These are phyloP conservation scores for Eupithecia centaureata DNA, from an alignment of 2,888 invertebrate genomes.

Conservation along the genomic window DNA sequence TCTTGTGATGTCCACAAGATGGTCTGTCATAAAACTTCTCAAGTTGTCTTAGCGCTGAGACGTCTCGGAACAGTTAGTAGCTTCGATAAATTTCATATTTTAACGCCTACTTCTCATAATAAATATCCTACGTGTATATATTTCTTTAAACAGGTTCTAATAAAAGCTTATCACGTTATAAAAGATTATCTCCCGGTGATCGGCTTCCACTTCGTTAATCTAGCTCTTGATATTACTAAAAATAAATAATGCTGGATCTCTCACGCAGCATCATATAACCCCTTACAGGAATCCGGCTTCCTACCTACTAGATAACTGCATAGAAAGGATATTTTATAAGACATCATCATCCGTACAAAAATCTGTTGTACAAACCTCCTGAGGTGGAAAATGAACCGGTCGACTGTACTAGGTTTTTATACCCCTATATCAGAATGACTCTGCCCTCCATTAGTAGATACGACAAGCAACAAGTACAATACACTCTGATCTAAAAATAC, in stretches of 20 bases:
- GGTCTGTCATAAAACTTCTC: neutral
- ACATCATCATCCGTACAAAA: no score
- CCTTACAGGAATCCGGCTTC: no score
- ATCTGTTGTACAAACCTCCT: no score
- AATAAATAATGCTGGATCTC: no score
- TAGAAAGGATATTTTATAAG: no score
- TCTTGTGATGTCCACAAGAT: no score
- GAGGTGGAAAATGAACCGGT: no score
- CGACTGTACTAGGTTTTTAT: neutral
- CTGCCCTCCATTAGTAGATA: neutral
- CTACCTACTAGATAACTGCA: no score
- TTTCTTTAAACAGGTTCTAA: neutral
- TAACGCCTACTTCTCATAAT: neutral
- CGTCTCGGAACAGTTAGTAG: neutral
- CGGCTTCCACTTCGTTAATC: neutral
- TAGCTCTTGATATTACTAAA: neutral
- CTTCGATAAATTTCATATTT: neutral
- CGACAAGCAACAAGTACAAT: slow-evolving; percentile 1
- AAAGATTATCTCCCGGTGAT: neutral
- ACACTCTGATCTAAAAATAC: slow-evolving; percentile 2
- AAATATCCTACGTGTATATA: neutral
- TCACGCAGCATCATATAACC: no score
- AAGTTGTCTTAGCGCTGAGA: neutral
- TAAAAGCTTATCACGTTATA: neutral
- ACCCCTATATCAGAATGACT: neutral